phyloP scores from a whole-genome alignment of 2,888 invertebrate genomes.

The Coelogynopora nodosa region DNA sequence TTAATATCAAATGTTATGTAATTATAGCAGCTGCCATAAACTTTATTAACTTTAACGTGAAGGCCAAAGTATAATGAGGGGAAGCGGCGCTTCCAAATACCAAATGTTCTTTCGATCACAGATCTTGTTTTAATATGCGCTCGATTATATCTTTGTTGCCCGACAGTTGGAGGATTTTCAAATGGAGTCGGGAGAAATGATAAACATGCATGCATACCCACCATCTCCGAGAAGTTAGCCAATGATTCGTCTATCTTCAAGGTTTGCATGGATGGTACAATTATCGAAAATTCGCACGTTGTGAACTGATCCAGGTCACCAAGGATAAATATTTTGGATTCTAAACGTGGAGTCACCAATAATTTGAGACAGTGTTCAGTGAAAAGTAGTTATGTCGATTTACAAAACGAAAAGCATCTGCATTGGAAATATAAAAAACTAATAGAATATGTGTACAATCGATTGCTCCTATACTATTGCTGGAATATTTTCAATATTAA shows the following conservation, averaged over 20 bases:
- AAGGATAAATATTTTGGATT: background rate
- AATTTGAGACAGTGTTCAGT: background rate
- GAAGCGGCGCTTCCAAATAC: background rate
- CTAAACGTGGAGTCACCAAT: background rate
- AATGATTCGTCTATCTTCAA: background rate
- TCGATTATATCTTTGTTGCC: background rate
- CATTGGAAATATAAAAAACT: background rate
- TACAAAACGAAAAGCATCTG: background rate
- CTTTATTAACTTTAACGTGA: no score
- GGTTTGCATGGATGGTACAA: background rate
- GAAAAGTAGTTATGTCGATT: background rate
- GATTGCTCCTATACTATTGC: background rate
- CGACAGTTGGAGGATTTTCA: background rate
- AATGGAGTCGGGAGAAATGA: background rate
- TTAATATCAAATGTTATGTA: no score
- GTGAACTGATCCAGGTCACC: background rate
- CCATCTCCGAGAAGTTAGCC: background rate
- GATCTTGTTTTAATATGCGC: no score
- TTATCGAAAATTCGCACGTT: background rate
- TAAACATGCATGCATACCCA: background rate
- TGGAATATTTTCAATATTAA: background rate
- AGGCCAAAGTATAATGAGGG: background rate
- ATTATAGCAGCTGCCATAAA: no score
- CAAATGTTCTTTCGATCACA: background rate
- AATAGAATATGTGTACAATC: background rate